A percentile compares a stretch with the other conserved stretches of the same genome.
phyloP scores from a whole-genome alignment of 2,113 vertebrate species.

The Bostrychus sinensis region DNA sequence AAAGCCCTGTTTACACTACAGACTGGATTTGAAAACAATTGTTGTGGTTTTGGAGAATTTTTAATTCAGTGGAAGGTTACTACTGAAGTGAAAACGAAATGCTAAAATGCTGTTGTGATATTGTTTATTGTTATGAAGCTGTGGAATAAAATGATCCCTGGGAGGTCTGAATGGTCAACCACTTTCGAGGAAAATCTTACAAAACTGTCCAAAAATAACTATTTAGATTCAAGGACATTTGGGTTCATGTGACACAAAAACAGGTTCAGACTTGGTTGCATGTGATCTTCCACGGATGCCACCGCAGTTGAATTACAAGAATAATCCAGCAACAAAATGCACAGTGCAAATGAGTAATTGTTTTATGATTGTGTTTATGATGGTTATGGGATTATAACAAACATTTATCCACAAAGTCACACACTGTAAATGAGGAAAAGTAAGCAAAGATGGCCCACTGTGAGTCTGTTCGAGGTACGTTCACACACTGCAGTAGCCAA shows the following conservation, averaged over 20 bases:
- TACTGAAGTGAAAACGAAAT: conserved; percentile 41
- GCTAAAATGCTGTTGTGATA: conserved; percentile 20
- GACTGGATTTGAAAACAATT: conserved; percentile 34
- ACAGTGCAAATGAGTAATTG: neutral
- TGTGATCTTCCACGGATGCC: neutral
- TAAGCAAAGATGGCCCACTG: neutral
- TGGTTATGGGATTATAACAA: neutral
- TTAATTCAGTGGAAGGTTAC: conserved; percentile 13
- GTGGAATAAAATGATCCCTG: conserved; percentile 40
- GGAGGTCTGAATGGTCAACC: conserved; percentile 35
- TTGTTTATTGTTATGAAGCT: conserved; percentile 44
- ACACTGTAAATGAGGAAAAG: conserved; percentile 1
- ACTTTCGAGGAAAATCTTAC: conserved; percentile 6
- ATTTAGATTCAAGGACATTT: neutral
- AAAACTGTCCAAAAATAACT: neutral
- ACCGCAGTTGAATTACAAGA: conserved; percentile 1
- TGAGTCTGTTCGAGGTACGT: neutral
- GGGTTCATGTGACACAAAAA: conserved; percentile 2
- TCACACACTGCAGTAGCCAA: neutral
- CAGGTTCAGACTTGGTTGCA: neutral
- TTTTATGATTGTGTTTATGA: neutral
- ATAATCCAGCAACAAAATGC: neutral
- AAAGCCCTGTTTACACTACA: conserved; percentile 49
- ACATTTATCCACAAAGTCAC: conserved; percentile 1
- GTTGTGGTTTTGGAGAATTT: conserved; percentile 42